These are phyloP conservation scores for Agrilus mali DNA, from an alignment of 2,888 invertebrate species.

Conservation along the genomic window DNA sequence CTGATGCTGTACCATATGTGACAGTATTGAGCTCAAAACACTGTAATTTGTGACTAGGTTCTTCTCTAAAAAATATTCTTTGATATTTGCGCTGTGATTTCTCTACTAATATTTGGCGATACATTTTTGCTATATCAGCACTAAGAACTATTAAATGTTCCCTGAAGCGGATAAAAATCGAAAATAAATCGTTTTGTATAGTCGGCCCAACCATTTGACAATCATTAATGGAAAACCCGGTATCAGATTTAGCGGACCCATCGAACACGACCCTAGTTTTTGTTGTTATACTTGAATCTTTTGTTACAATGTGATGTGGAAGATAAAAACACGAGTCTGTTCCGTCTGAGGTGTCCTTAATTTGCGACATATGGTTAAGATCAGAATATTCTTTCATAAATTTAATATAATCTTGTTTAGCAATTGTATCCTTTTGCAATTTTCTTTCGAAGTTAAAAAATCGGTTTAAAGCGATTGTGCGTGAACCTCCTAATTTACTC, in stretches of 20 bases:
- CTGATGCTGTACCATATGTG: constrained; percentile 4
- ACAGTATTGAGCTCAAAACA: constrained; percentile 1
- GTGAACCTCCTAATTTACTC: too few species aligned
- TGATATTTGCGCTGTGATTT: background rate
- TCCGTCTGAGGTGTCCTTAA: background rate
- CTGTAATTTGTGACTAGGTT: background rate
- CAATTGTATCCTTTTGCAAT: too few species aligned
- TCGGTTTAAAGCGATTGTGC: too few species aligned
- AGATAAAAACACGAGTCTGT: constrained; percentile 3
- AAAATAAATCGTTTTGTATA: constrained; percentile 9
- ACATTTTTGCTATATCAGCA: constrained; percentile 18
- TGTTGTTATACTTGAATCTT: constrained; percentile 9
- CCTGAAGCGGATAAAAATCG: constrained; percentile 12
- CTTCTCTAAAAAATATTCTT: background rate
- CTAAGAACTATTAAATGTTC: constrained; percentile 12
- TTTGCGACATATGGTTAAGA: too few species aligned
- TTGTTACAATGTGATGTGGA: constrained; percentile 10
- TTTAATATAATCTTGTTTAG: too few species aligned
- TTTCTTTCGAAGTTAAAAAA: too few species aligned
- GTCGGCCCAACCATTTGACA: constrained; percentile 9
- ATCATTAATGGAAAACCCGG: too few species aligned
- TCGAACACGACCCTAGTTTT: constrained; percentile 10
- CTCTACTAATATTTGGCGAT: constrained; percentile 10
- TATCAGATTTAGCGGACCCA: too few species aligned
- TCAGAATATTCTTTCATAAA: too few species aligned